Evolutionary conservation across 2,797 vertebrate genomes (phyloP).

Genomic region (Crossoptilon crossoptilon): DNA sequence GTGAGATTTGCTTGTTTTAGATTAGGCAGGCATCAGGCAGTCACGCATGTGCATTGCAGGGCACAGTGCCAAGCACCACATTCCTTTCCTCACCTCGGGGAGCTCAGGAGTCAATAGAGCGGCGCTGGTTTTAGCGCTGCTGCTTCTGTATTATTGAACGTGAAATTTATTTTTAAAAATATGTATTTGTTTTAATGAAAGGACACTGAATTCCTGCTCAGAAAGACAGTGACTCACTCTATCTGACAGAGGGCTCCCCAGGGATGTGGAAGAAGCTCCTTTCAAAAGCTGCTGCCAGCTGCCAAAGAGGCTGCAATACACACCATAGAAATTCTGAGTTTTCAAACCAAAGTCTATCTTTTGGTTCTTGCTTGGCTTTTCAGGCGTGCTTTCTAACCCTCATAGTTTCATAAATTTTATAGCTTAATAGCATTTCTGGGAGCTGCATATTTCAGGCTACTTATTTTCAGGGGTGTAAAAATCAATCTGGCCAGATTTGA

Average conservation of each 20-base stretch:
- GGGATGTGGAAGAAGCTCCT: conserved; percentile 13
- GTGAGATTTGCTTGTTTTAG: conserved; percentile 16
- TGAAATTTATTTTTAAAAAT: conserved; percentile 32
- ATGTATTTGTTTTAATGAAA: conserved; percentile 43
- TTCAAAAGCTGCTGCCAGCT: not conserved
- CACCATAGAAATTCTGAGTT: not conserved
- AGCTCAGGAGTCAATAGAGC: conserved; percentile 9
- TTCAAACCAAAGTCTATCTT: not conserved
- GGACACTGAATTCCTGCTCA: conserved; percentile 35
- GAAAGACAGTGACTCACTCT: conserved; percentile 40
- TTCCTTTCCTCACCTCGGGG: not conserved
- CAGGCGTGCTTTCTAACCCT: not conserved
- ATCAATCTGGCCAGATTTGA: not conserved
- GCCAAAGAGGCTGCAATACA: not conserved
- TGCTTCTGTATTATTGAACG: conserved; percentile 26
- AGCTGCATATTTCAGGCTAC: not conserved
- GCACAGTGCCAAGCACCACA: conserved; percentile 25
- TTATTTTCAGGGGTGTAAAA: not conserved
- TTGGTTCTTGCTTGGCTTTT: not conserved
- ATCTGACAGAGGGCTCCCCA: conserved; percentile 13
- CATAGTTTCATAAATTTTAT: not conserved
- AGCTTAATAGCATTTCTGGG: not conserved
- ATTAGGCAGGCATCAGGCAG: conserved; percentile 20
- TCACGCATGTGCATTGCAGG: not conserved
- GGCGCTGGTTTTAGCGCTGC: conserved; percentile 19